Base-by-base conservation (phyloP, 2,888 invertebrate genomes). In the Pocota personata region DNA sequence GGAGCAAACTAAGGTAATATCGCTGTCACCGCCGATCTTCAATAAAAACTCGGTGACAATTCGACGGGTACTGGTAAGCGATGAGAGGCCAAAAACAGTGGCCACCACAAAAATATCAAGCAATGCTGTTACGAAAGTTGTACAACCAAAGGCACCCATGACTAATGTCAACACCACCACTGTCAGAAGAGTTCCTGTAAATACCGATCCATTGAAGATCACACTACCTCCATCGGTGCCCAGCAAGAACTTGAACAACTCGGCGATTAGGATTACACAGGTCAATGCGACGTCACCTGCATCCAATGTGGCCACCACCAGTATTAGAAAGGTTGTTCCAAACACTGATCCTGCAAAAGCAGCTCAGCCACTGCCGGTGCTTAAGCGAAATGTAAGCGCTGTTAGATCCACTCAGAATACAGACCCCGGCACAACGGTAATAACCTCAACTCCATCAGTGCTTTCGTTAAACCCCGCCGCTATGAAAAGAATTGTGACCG, bases 21-120 rank as follows among this genome's bases (percentile, higher is more conserved):
- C 86, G 5, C 37, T 86, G 0, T 40, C 86, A 12, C 66, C 66
- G 10, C 76, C 66, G 12, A 66, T 67, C 16, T 86, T 72, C n/a
- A 83, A 73, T n/a, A 86, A 86, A 27, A 86, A 82, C 27, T 72
- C 76, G 2, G 86, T 86, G 16, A 86, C 86, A 0, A 86, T 86
- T 57, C 66, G 86, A 10, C 43, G 76, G 27, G 76, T 86, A 67
- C 5, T 82, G 16, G 67, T 82, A 0, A 71, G 57, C 40, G 86
- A 86, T 0, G 86, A 86, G 21, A 43, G 77, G 8, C 32, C 67
- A 7, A 86, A 82, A 40, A 10, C 43, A 12, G 12, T n/a, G 3
- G 19, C 73, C 2, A n/a, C 37, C 14, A 40, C 67, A 3, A 73
- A 50, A 50, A 40, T 46, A 7, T 7, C 50, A 3, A 64, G 24